Conservation (phyloP, 2,888 invertebrate genomes). For the Tribolium freemani region DNA sequence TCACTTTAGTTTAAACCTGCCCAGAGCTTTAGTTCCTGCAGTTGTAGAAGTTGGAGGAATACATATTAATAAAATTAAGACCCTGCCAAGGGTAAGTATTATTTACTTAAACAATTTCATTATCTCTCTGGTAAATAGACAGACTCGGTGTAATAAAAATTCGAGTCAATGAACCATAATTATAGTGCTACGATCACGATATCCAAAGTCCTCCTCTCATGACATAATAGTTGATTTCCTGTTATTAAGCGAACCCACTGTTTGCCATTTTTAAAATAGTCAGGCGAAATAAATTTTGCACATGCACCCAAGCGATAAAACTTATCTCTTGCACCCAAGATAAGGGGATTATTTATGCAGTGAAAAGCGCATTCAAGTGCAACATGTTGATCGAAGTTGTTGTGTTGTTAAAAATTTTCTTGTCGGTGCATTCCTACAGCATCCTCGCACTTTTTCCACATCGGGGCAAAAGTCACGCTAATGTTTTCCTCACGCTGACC, state of each 20-base stretch:
- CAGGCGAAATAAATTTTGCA: background rate
- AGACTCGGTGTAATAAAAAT: background rate
- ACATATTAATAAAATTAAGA: conserved; percentile 69
- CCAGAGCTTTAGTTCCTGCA: conserved; percentile 67
- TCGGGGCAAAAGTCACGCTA: conserved; percentile 79
- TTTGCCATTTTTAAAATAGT: background rate
- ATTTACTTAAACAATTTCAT: background rate
- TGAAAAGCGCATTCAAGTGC: too few species aligned
- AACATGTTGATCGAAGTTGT: background rate
- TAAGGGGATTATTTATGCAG: background rate
- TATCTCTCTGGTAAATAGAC: background rate
- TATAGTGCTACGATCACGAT: background rate
- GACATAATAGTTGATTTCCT: background rate
- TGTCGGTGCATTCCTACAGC: conserved; percentile 62
- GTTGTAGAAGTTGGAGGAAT: conserved; percentile 74
- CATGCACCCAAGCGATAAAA: background rate
- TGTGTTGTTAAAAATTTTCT: background rate
- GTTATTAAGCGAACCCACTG: too few species aligned
- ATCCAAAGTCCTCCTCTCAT: background rate
- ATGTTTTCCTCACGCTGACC: conserved; percentile 74
- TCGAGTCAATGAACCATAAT: background rate
- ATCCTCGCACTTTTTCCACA: conserved; percentile 78
- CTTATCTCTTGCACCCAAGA: background rate
- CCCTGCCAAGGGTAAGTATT: conserved; percentile 62
- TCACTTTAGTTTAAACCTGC: conserved; percentile 67